A percentile compares a stretch with the other conserved stretches of the same genome.
Evolutionary conservation across 2,113 vertebrate genomes (phyloP).

Genomic region (Vidua chalybeata): DNA sequence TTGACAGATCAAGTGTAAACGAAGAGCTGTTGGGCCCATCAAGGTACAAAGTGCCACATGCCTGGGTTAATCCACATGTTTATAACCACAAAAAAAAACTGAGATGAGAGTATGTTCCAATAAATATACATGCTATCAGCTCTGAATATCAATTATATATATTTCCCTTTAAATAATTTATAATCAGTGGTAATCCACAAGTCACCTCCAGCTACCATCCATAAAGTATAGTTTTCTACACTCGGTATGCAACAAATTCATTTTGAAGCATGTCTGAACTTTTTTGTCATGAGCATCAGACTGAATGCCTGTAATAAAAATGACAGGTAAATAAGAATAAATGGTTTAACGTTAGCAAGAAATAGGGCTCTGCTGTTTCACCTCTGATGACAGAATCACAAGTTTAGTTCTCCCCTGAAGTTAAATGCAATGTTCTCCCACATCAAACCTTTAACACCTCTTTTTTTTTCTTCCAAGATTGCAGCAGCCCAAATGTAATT

Average conservation of each 20-base stretch:
- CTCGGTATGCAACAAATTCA: slow-evolving; percentile 29
- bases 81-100: neutral
- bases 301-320: slow-evolving; percentile 74
- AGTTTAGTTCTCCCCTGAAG: slow-evolving; percentile 74
- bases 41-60: neutral
- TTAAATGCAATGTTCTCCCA: slow-evolving; percentile 70
- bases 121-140: neutral
- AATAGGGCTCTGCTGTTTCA: slow-evolving; percentile 62
- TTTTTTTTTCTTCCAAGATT: slow-evolving; percentile 24
- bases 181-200: slow-evolving; percentile 22
- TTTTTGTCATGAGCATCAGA: slow-evolving; percentile 64
- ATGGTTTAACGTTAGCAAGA: slow-evolving; percentile 61
- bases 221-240: slow-evolving; percentile 51
- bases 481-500: slow-evolving; percentile 74
- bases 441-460: slow-evolving; percentile 60
- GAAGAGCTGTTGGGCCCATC: neutral
- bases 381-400: slow-evolving; percentile 72
- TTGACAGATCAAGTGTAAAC: neutral
- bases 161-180: neutral
- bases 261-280: slow-evolving; percentile 65
- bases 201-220: slow-evolving; percentile 33
- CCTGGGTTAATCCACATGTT: neutral
- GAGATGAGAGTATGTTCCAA: neutral
- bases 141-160: slow-evolving; percentile 2
- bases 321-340: slow-evolving; percentile 77